phyloP scores from a whole-genome alignment of 2,797 vertebrate species.

The Halcyon badia region DNA sequence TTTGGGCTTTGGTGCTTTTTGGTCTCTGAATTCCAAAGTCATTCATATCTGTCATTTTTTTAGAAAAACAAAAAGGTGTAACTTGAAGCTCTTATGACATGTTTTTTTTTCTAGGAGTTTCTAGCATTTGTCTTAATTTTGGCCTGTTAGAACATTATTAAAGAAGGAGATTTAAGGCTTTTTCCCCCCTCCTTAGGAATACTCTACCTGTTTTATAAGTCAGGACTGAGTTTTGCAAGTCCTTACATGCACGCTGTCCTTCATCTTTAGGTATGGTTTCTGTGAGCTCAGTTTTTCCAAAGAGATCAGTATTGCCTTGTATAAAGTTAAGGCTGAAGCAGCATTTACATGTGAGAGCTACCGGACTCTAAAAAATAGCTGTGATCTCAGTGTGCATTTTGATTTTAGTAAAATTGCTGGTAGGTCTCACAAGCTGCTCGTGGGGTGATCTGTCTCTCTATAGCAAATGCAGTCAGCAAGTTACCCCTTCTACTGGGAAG shows the following conservation, averaged over 20 bases:
- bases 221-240: neutral
- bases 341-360: constrained; percentile 18
- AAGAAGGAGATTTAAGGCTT: neutral
- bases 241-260: neutral
- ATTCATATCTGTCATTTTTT: neutral
- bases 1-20: constrained; percentile 27
- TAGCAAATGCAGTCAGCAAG: neutral
- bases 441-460: neutral
- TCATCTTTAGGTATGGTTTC: neutral
- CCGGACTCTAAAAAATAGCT: constrained; percentile 23
- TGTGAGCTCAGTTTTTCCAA: neutral
- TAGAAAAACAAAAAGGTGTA: neutral
- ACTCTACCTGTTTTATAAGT: neutral
- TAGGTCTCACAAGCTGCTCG: neutral
- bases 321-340: constrained; percentile 5
- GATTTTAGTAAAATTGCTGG: neutral
- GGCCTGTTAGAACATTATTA: neutral
- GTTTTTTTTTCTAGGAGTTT: neutral
- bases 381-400: neutral
- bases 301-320: neutral
- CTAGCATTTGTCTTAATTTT: neutral
- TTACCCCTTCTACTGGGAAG: neutral
- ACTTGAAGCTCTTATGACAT: neutral
- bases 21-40: constrained; percentile 43
- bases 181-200: neutral